phyloP scores from a whole-genome alignment of 2,888 invertebrate genomes.

The Mermis nigrescens region DNA sequence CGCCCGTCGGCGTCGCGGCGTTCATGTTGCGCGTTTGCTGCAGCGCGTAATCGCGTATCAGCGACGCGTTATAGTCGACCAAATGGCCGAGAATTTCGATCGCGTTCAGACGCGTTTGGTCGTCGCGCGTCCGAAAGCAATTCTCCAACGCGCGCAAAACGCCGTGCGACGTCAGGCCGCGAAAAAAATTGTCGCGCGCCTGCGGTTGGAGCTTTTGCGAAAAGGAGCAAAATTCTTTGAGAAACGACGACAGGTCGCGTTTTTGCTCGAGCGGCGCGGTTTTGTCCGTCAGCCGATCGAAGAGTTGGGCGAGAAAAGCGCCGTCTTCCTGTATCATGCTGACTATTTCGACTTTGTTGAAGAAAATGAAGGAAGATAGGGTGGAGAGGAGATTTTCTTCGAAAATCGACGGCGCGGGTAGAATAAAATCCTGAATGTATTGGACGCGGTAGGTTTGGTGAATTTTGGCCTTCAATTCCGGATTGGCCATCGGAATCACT shows the following conservation, averaged over 20 bases:
- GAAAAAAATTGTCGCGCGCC: conserved; percentile 90
- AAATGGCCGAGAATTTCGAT: conserved; percentile 94
- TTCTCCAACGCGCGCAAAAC: conserved; percentile 26
- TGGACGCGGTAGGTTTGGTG: conserved; percentile 98
- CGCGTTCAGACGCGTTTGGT: conserved; percentile 80
- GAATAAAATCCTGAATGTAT: conserved; percentile 87
- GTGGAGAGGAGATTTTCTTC: conserved; percentile 97
- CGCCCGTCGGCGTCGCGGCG: not conserved
- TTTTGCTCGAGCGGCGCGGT: conserved; percentile 57
- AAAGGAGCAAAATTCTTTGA: conserved; percentile 97
- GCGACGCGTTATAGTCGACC: conserved; percentile 90
- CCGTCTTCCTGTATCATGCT: conserved; percentile 91
- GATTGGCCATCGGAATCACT: conserved; percentile 75
- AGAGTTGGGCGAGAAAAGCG: conserved; percentile 78
- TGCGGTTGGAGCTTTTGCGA: conserved; percentile 93
- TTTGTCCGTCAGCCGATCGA: conserved; percentile 68
- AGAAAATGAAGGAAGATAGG: conserved; percentile 93
- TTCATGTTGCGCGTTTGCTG: conserved; percentile 44
- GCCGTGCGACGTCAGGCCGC: conserved; percentile 24
- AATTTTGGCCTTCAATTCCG: conserved; percentile 84
- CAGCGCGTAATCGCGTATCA: conserved; percentile 84
- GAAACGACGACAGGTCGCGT: conserved; percentile 79
- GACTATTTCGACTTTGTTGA: conserved; percentile 98
- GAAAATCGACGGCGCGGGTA: conserved; percentile 94
- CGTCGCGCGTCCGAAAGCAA: conserved; percentile 46